Percentiles rank a stretch among this genome's conserved stretches.
Conservation (phyloP, 2,113 vertebrate species). For the Phoxinus phoxinus region DNA sequence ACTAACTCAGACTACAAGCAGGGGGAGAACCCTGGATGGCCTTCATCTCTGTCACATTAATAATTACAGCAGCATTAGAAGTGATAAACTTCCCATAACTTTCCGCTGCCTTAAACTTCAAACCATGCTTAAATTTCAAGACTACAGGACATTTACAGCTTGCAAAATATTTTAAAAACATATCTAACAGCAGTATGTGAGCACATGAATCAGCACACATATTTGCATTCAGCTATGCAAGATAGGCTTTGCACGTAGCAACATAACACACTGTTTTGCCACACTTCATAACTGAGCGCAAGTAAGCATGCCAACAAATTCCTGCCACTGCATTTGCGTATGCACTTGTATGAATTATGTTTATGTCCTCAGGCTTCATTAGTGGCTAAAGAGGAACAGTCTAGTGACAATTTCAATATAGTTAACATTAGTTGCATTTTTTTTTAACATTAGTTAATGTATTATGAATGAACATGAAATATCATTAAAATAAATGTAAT, state of each 20-base stretch:
- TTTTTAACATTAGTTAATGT: too few species aligned
- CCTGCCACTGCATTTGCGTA: too few species aligned
- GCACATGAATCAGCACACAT: too few species aligned
- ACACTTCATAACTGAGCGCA: too few species aligned
- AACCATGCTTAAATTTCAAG: not conserved
- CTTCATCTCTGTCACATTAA: slow-evolving; percentile 26
- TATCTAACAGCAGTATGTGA: too few species aligned
- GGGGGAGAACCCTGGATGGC: not conserved
- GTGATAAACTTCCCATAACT: not conserved
- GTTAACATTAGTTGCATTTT: too few species aligned
- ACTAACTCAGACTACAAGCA: not conserved
- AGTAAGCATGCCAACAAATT: too few species aligned
- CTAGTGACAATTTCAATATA: not conserved
- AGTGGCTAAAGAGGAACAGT: not conserved
- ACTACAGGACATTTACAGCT: not conserved
- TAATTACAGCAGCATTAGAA: not conserved
- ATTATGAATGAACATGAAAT: too few species aligned
- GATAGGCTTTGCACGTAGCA: too few species aligned
- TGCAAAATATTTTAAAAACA: not conserved
- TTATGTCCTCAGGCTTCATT: not conserved
- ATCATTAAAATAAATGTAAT: too few species aligned
- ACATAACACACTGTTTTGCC: too few species aligned
- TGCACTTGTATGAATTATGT: not conserved
- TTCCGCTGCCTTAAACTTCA: not conserved
- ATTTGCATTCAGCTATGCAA: too few species aligned